These are phyloP conservation scores for Melipona beecheii DNA, from an alignment of 2,888 invertebrate species.

Conservation along the genomic window DNA sequence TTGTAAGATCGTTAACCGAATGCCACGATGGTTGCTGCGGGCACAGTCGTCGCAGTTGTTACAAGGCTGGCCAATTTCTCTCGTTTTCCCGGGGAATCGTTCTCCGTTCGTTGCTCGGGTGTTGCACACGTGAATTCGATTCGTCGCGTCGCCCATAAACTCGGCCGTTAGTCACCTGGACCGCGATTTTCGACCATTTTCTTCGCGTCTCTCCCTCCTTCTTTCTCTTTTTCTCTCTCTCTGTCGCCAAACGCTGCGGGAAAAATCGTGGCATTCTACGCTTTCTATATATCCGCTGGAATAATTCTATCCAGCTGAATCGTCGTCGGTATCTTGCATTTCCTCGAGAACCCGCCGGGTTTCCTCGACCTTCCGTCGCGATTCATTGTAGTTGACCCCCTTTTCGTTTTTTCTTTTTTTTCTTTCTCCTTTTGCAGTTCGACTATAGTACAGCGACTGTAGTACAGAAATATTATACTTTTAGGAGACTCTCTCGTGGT, in stretches of 20 bases:
- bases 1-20: slow-evolving; percentile 74
- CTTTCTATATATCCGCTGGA: slow-evolving; percentile 37
- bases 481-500: no score
- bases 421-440: background rate
- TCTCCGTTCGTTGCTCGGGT: slow-evolving; percentile 45
- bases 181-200: slow-evolving; percentile 45
- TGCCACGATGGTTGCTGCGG: slow-evolving; percentile 61
- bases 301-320: slow-evolving; percentile 25
- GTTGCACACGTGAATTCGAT: slow-evolving; percentile 50
- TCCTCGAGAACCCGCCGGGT: slow-evolving; percentile 15
- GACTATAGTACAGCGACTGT: background rate
- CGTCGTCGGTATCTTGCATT: background rate
- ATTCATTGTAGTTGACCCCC: background rate
- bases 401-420: background rate
- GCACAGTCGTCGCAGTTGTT: slow-evolving; percentile 40
- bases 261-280: slow-evolving; percentile 32
- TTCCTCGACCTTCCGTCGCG: background rate
- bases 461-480: background rate
- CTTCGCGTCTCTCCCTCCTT: background rate
- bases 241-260: background rate
- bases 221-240: background rate
- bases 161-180: slow-evolving; percentile 40
- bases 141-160: slow-evolving; percentile 54
- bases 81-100: slow-evolving; percentile 58
- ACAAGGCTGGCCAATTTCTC: slow-evolving; percentile 54